Evolutionary conservation across 2,113 vertebrate species (phyloP).

Genomic region (Phylloscopus trochilus): DNA sequence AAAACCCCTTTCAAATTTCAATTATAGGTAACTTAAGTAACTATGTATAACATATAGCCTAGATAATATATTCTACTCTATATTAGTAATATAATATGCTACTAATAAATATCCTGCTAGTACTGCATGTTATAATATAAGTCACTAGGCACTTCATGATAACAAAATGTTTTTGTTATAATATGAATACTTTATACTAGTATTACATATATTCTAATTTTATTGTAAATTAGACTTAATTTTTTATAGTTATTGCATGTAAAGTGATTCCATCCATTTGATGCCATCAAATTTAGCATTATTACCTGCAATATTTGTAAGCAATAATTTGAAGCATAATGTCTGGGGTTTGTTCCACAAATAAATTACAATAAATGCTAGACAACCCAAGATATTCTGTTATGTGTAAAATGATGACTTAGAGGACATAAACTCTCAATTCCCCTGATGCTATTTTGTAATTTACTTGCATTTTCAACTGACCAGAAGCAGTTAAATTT

Average conservation of each 20-base stretch:
- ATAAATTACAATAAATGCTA: background rate
- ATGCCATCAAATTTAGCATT: background rate
- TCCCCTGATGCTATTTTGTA: background rate
- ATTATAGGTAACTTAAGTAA: background rate
- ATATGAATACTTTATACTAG: background rate
- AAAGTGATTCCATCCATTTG: background rate
- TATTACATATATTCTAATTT: background rate
- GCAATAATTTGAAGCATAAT: background rate
- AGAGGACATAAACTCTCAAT: background rate
- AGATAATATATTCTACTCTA: background rate
- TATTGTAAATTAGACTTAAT: background rate
- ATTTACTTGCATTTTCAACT: constrained; percentile 6
- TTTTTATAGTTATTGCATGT: background rate
- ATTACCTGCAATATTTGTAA: background rate
- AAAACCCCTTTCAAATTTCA: background rate
- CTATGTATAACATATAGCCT: background rate
- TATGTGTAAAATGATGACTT: background rate
- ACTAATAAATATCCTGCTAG: background rate
- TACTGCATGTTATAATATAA: background rate
- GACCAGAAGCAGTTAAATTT: constrained; percentile 21
- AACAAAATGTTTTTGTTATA: background rate
- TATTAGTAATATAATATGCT: background rate
- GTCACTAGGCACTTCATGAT: background rate
- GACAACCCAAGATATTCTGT: background rate
- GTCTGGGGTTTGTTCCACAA: background rate